phyloP scores from a whole-genome alignment of 1,140 invertebrate species.

The Caenorhabditis tropicalis region DNA sequence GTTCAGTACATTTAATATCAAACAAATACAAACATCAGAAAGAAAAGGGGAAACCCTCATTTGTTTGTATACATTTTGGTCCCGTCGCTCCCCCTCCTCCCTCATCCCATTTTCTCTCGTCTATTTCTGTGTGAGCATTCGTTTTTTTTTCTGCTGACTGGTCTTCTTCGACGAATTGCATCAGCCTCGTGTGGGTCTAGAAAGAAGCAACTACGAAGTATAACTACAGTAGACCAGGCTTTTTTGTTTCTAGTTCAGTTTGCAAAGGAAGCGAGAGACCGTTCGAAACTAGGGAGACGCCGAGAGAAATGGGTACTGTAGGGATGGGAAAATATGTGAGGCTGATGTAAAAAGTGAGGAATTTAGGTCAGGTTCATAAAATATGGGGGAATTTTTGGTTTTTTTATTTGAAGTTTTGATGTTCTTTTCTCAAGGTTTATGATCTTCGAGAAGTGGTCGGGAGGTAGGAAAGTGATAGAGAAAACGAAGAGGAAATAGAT shows the following conservation, averaged over 20 bases:
- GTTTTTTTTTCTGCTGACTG: background rate
- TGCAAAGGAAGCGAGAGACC: background rate
- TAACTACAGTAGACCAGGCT: background rate
- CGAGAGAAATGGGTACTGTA: background rate
- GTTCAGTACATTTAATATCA: background rate
- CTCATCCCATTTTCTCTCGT: too few species aligned
- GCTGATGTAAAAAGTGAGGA: conserved; percentile 13
- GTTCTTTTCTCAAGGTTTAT: background rate
- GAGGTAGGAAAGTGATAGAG: too few species aligned
- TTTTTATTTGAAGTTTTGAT: background rate
- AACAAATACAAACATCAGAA: background rate
- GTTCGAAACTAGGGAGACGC: background rate
- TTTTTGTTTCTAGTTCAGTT: too few species aligned
- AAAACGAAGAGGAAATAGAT: too few species aligned
- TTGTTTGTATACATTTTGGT: background rate
- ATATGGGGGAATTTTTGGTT: background rate
- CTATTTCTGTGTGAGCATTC: background rate
- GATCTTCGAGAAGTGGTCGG: background rate
- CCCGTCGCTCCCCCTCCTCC: background rate
- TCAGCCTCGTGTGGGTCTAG: background rate
- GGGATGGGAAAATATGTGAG: background rate
- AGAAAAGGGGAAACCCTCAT: too few species aligned
- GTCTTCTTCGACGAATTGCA: background rate
- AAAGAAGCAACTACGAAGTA: conserved; percentile 21
- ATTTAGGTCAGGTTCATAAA: background rate